These are phyloP conservation scores for Penaeus japonicus DNA, from an alignment of 1,140 invertebrate species.

Conservation along the genomic window DNA sequence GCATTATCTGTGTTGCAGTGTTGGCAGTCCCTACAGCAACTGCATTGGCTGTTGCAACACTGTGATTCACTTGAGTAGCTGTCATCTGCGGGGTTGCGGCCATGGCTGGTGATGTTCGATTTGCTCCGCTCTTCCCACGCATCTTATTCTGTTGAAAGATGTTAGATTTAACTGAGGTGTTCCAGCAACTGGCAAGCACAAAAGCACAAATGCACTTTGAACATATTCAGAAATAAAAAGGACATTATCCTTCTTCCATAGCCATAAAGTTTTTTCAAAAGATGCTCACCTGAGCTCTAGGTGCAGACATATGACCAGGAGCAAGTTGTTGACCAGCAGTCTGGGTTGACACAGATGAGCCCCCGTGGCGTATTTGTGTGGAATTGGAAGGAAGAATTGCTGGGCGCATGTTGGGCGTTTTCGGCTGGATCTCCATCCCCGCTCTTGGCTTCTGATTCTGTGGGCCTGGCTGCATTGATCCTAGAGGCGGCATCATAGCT, in stretches of 20 bases:
- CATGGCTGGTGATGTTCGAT: conserved; percentile 33
- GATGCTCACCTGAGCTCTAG: conserved; percentile 57
- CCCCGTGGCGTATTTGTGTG: conserved; percentile 72
- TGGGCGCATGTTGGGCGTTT: conserved; percentile 66
- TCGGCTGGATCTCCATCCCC: conserved; percentile 63
- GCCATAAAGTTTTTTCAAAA: neutral
- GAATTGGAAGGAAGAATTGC: conserved; percentile 74
- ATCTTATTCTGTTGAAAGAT: conserved; percentile 34
- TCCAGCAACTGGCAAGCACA: too few species aligned
- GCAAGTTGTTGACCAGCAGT: conserved; percentile 66
- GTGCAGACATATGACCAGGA: conserved; percentile 57
- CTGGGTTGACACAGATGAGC: conserved; percentile 80
- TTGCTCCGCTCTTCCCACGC: conserved; percentile 45
- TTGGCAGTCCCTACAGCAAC: conserved; percentile 24
- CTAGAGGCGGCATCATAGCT: conserved; percentile 46
- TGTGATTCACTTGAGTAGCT: conserved; percentile 31
- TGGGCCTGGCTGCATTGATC: conserved; percentile 37
- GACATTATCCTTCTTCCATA: neutral
- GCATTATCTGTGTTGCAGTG: conserved; percentile 45
- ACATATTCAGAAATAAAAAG: neutral
- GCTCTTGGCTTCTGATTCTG: conserved; percentile 56
- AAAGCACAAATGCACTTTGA: neutral
- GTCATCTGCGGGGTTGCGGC: conserved; percentile 8
- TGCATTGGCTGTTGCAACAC: neutral
- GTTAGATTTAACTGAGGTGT: neutral